Evolutionary conservation across 2,888 invertebrate genomes (phyloP), one percentile per base, ranked within the genome.

Genomic region (Scaptomyza flava): DNA sequence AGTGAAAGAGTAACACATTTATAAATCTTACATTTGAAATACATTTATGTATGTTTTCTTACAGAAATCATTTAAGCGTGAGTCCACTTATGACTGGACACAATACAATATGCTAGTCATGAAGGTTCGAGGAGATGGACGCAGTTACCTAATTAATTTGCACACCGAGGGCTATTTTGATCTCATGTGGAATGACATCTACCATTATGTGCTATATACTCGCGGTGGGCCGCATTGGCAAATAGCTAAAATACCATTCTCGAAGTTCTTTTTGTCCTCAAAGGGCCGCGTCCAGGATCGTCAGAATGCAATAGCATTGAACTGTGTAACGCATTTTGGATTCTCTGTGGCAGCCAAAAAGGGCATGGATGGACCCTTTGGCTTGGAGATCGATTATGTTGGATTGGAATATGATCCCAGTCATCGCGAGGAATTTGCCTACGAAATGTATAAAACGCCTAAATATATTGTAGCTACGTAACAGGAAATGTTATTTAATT

Each of bases 151-250:
- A 78, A 91, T 99, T 31, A 96, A 97, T 91, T 92, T 99, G 54
- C 93, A 95, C 50, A 93, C 94, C 0, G 95, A 95, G 82, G 96
- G 96, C 2, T 94, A 94, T 79, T 96, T 94, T 86, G 99, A 99
- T 91, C 92, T 98, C 31, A 93, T 94, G n/a, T 98, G 97, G 97
- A 95, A 97, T 90, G 98, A 98, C 91, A 93, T 96, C 14, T 98
- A 96, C 91, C 95, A 96, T 85, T 99, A 96, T 91, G 94, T 96
- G 0, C 92, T 99, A 5, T 97, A 95, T 90, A 99, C 99, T 0
- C 94, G 98, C 92, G 99, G 99, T 41, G 99, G 99, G 0, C 99
- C 99, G 0, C 99, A 99, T 91, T 99, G 99, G 99, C 99, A 99
- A 93, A 93, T 95, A 69, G 94, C 96, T 30, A 97, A 95, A 96